phyloP scores from a whole-genome alignment of 2,113 vertebrate genomes.

The Phrynosoma platyrhinos region DNA sequence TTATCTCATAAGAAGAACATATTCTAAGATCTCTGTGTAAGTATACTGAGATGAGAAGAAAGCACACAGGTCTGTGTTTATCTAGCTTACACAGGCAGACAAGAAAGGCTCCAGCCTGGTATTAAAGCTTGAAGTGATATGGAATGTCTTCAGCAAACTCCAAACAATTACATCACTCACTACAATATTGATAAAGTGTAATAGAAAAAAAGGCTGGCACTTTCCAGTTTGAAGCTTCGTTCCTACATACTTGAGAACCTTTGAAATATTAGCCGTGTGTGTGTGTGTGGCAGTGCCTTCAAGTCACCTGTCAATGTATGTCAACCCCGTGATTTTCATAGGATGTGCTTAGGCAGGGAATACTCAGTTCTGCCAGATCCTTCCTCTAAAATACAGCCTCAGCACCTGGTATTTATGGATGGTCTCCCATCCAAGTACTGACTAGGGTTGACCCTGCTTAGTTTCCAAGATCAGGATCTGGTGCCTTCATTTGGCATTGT shows the following conservation, averaged over 20 bases:
- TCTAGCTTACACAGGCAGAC: constrained; percentile 85
- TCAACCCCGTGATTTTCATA: too few species aligned
- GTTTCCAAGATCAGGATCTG: too few species aligned
- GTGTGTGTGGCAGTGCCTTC: too few species aligned
- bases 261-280: constrained; percentile 52
- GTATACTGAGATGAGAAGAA: constrained; percentile 78
- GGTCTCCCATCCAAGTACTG: too few species aligned
- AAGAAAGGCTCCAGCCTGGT: constrained; percentile 89
- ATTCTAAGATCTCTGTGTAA: constrained; percentile 79
- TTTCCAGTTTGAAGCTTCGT: constrained; percentile 69
- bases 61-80: constrained; percentile 86
- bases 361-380: too few species aligned
- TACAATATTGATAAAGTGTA: constrained; percentile 82
- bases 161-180: constrained; percentile 88
- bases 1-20: constrained; percentile 77
- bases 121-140: constrained; percentile 84
- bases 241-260: constrained; percentile 66
- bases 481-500: constrained; percentile 45
- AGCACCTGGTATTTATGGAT: too few species aligned
- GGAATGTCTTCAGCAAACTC: constrained; percentile 87
- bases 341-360: too few species aligned
- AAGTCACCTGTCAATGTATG: too few species aligned
- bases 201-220: constrained; percentile 68
- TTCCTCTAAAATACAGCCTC: too few species aligned
- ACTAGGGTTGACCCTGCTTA: too few species aligned